Percentiles rank a stretch among this genome's conserved stretches.
Evolutionary conservation across 2,888 invertebrate species (phyloP).

Genomic region (Protodeltote pygarga): DNA sequence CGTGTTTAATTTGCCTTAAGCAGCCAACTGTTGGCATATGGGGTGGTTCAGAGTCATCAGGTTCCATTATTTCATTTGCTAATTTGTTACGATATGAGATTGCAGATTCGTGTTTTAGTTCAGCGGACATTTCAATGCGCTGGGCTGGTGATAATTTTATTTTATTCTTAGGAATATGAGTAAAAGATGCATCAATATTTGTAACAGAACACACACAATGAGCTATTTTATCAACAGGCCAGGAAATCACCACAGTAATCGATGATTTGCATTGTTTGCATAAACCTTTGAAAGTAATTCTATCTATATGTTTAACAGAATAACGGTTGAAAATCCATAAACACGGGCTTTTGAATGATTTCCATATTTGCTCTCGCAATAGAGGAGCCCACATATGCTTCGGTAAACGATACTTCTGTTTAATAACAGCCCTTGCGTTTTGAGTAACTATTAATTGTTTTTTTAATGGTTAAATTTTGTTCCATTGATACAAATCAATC

Average conservation of each 20-base stretch:
- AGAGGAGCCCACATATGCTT: conserved; percentile 9
- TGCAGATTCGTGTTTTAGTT: conserved; percentile 18
- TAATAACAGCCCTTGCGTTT: conserved; percentile 9
- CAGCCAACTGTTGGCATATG: conserved; percentile 12
- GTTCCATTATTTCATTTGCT: conserved; percentile 11
- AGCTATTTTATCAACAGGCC: conserved; percentile 25
- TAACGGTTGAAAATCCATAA: conserved; percentile 1
- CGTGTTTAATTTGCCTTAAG: conserved; percentile 13
- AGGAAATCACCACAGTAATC: conserved; percentile 12
- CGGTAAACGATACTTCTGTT: conserved; percentile 9
- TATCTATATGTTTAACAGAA: conserved; percentile 3
- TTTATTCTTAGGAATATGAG: conserved; percentile 14
- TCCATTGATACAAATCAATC: conserved; percentile 19
- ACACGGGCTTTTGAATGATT: not conserved
- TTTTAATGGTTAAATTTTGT: conserved; percentile 17
- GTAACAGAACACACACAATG: conserved; percentile 10
- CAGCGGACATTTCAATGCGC: conserved; percentile 13
- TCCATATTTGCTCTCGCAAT: conserved; percentile 3
- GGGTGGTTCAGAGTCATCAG: conserved; percentile 14
- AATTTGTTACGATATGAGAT: conserved; percentile 16
- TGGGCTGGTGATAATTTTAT: conserved; percentile 19
- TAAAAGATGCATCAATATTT: conserved; percentile 10
- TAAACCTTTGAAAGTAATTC: conserved; percentile 17
- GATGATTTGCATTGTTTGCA: conserved; percentile 25
- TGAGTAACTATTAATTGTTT: conserved; percentile 17